Percentiles rank a stretch among this genome's conserved stretches.
These are phyloP conservation scores for Copidosoma aretas DNA, from an alignment of 2,888 invertebrate species.

Conservation along the genomic window DNA sequence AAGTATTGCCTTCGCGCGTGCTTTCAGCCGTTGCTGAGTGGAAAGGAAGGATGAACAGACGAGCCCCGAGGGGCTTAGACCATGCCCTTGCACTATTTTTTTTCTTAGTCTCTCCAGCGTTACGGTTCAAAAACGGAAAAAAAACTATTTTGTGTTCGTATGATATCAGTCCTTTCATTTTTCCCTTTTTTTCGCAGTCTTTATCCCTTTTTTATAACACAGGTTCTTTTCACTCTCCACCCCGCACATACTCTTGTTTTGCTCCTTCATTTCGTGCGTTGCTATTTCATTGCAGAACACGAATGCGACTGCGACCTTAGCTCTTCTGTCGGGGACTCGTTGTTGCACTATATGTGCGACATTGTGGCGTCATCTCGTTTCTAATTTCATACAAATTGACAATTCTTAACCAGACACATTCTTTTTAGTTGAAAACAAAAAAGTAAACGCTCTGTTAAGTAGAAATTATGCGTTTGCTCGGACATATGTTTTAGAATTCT, in stretches of 20 bases:
- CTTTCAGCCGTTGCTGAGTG: slow-evolving; percentile 44
- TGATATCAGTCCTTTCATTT: neutral
- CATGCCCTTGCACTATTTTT: slow-evolving; percentile 42
- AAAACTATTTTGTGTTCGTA: neutral
- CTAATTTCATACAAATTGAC: too few relatives aligned
- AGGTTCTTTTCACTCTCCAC: neutral
- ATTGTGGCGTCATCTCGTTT: too few relatives aligned
- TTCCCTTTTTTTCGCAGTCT: neutral
- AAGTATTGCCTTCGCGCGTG: slow-evolving; percentile 33
- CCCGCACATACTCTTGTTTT: neutral
- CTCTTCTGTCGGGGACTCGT: too few relatives aligned
- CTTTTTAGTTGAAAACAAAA: too few relatives aligned
- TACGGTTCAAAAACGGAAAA: neutral
- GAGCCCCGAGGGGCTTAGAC: slow-evolving; percentile 22
- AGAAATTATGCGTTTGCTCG: too few relatives aligned
- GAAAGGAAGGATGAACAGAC: slow-evolving; percentile 39
- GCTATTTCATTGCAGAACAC: too few relatives aligned
- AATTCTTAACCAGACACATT: too few relatives aligned
- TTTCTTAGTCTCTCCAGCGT: slow-evolving; percentile 31
- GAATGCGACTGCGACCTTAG: neutral
- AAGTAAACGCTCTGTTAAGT: too few relatives aligned
- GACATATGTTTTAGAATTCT: too few relatives aligned
- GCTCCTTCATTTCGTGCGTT: neutral
- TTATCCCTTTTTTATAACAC: neutral
- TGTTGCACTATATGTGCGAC: too few relatives aligned